A percentile compares a stretch with the other conserved stretches of the same genome.
phyloP scores from a whole-genome alignment of 2,797 vertebrate genomes.

The Parauchenoglanis punctatus region DNA sequence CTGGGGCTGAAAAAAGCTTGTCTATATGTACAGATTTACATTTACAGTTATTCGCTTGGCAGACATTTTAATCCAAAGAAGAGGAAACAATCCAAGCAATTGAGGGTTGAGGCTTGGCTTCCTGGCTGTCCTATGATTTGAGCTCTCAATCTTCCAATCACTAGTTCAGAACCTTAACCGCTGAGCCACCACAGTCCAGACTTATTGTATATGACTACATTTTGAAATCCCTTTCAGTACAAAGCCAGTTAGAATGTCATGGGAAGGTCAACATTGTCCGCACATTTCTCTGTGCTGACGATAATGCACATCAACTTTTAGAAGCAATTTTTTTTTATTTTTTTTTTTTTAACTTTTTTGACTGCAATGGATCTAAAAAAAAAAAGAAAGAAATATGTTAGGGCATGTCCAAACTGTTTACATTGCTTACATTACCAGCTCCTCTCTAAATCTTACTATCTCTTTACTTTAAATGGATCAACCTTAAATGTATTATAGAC shows the following conservation, averaged over 20 bases:
- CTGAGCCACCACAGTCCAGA: not conserved
- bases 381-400: not conserved
- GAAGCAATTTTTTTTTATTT: not conserved
- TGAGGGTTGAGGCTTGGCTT: constrained; percentile 3
- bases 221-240: not conserved
- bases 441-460: constrained; percentile 41
- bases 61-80: not conserved
- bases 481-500: constrained; percentile 34
- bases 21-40: not conserved
- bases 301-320: not conserved
- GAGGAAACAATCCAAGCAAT: not conserved
- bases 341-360: not conserved
- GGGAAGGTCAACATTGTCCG: not conserved
- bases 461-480: constrained; percentile 48
- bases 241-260: not conserved
- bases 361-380: not conserved
- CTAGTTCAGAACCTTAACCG: not conserved
- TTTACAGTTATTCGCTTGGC: not conserved
- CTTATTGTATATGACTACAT: constrained; percentile 1
- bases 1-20: not conserved
- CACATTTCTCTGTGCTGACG: not conserved
- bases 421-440: not conserved
- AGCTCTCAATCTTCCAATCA: not conserved
- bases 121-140: not conserved
- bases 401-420: not conserved